Percentiles rank a stretch among this genome's conserved stretches.
These are phyloP conservation scores for Eleginops maclovinus DNA, from an alignment of 2,113 vertebrate species.

Conservation along the genomic window DNA sequence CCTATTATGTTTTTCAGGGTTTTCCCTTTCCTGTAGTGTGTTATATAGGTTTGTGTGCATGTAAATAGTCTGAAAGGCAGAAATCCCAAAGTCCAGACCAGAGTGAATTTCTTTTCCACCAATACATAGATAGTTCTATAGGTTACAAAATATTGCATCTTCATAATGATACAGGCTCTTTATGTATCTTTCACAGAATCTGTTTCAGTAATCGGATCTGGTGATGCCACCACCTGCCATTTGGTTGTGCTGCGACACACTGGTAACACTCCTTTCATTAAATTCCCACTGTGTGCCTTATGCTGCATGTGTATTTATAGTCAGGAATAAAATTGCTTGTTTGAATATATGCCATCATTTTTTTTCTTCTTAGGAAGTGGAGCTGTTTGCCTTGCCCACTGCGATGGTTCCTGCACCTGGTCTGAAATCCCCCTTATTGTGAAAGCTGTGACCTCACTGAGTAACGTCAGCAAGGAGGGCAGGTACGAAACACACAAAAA, in stretches of 20 bases:
- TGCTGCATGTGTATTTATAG: not conserved
- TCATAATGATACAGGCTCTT: not conserved
- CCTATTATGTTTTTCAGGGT: too few relatives aligned
- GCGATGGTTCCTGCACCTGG: slow-evolving; percentile 90
- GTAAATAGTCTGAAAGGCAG: too few relatives aligned
- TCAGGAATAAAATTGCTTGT: not conserved
- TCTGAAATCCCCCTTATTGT: slow-evolving; percentile 89
- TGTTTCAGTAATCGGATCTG: slow-evolving; percentile 93
- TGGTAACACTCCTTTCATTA: slow-evolving; percentile 80
- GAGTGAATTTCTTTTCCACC: too few relatives aligned
- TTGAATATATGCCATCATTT: not conserved
- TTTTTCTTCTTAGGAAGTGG: slow-evolving; percentile 87
- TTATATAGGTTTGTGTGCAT: too few relatives aligned
- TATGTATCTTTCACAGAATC: slow-evolving; percentile 82
- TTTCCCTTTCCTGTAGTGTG: too few relatives aligned
- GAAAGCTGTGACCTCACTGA: slow-evolving; percentile 86
- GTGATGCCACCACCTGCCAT: slow-evolving; percentile 98
- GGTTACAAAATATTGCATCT: not conserved
- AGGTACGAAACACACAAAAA: slow-evolving; percentile 83
- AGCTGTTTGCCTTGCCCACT: slow-evolving; percentile 93
- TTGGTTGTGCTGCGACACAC: slow-evolving; percentile 94
- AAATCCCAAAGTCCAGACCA: too few relatives aligned
- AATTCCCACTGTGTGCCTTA: not conserved
- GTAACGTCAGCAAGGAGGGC: slow-evolving; percentile 79
- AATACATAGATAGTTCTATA: not conserved